Evolutionary conservation across 2,888 invertebrate genomes (phyloP), one percentile per base, ranked within the genome.

Genomic region (Spodoptera littoralis): DNA sequence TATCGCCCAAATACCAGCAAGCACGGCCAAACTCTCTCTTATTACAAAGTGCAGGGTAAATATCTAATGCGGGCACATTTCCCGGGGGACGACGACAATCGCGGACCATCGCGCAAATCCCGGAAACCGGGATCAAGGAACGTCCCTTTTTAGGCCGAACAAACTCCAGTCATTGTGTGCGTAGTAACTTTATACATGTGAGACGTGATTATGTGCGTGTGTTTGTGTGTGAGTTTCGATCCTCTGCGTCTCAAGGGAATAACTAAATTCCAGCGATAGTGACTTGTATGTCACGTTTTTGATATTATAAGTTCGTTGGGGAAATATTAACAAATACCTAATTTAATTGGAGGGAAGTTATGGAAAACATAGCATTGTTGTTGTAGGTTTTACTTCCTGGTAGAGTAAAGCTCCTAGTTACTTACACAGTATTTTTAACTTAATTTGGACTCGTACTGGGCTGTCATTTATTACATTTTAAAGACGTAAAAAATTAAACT

Each of bases 21-120:
- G 36, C 18, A 62, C 55, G 11, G 11, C 41, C 52, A 53, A 74
- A 65, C 55, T 72, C 67, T 69, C 36, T 60, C 53, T 59, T 67
- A 77, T 70, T 62, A 69, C 76, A 76, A 76, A 73, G 73, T 73
- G 60, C 50, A 41, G 58, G 54, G 59, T 77, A 64, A 72, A 70
- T 77, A 70, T 61, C 36, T 69, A 76, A 77, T 67, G 65, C 54
- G 51, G 53, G 36, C 61, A 60, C 70, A 70, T 73, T 73, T 73
- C 76, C 75, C 63, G 51, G 46, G 65, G 63, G 65, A 53, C 24
- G 44, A 50, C 56, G 55, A 68, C 73, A 77, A 70, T 68, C 49
- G 72, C 47, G 53, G 60, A 41, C 41, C 64, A 64, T 54, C 50
- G 67, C 44, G 60, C 62, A 58, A 63, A 73, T 70, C 78, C 73